Conservation (phyloP, 1,140 invertebrate species). For the Leptoteleia sp. region DNA sequence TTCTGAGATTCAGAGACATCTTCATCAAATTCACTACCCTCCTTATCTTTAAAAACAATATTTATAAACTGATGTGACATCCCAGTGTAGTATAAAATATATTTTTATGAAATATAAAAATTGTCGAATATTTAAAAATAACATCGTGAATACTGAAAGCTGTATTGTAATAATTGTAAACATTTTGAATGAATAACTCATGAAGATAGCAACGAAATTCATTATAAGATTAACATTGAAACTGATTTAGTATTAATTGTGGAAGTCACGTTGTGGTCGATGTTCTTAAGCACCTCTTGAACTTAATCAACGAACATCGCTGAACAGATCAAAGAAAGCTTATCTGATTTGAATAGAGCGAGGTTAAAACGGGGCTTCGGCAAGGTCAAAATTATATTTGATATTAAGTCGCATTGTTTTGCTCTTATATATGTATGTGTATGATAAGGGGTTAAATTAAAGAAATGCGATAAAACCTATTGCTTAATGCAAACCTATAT, state of each 20-base stretch:
- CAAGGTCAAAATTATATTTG: conserved; percentile 71
- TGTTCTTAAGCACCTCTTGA: conserved; percentile 54
- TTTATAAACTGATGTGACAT: no score
- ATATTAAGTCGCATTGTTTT: conserved; percentile 32
- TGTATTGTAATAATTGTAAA: no score
- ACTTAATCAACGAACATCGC: conserved; percentile 71
- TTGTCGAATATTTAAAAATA: no score
- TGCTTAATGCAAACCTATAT: no score
- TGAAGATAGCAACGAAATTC: conserved; percentile 14
- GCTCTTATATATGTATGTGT: conserved; percentile 5
- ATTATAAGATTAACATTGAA: conserved; percentile 27
- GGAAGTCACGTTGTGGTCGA: conserved; percentile 35
- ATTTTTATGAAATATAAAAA: no score
- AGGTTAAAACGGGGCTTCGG: conserved; percentile 67
- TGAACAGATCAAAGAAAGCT: conserved; percentile 67
- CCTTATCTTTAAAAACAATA: no score
- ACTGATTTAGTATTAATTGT: conserved; percentile 46
- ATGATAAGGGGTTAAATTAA: no score
- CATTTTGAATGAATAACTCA: conserved; percentile 13
- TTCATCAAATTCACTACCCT: no score
- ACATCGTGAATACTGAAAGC: no score
- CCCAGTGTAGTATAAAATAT: no score
- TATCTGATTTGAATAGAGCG: conserved; percentile 72
- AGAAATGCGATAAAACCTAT: no score
- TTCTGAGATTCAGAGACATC: no score